These are phyloP conservation scores for Zosterops hypoxanthus DNA, from an alignment of 2,113 vertebrate species.

Conservation along the genomic window DNA sequence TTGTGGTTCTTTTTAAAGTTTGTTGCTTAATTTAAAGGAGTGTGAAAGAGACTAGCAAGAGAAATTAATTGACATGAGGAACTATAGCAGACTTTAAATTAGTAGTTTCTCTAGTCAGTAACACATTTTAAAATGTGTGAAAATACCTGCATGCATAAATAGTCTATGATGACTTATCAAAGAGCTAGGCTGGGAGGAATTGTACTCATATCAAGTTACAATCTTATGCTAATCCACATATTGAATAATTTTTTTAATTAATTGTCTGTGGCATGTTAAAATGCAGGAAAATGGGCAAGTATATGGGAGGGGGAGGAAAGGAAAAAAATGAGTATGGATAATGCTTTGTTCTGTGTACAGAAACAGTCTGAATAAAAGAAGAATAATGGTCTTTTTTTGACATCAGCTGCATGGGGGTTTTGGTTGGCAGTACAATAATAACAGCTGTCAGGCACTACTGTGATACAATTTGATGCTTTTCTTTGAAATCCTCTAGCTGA, in stretches of 20 bases:
- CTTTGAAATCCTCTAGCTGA: slow-evolving; percentile 27
- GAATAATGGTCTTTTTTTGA: slow-evolving; percentile 6
- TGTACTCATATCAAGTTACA: background rate
- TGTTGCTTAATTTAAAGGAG: slow-evolving; percentile 16
- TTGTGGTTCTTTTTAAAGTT: background rate
- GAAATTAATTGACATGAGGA: slow-evolving; percentile 5
- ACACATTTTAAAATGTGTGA: slow-evolving; percentile 9
- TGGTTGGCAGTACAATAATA: slow-evolving; percentile 2
- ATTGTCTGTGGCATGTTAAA: background rate
- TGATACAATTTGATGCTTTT: slow-evolving; percentile 8
- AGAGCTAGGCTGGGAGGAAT: background rate
- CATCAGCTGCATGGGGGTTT: background rate
- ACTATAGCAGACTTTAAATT: slow-evolving; percentile 6
- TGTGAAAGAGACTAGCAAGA: background rate
- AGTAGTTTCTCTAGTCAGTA: slow-evolving; percentile 13
- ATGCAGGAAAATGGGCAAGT: background rate
- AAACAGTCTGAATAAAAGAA: background rate
- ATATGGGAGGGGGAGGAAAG: background rate
- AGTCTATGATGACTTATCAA: slow-evolving; percentile 2
- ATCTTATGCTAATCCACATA: background rate
- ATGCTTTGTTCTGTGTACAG: background rate
- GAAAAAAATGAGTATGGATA: background rate
- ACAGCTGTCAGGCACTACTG: slow-evolving; percentile 22
- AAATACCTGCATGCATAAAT: slow-evolving; percentile 17
- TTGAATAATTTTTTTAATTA: background rate